Evolutionary conservation across 2,113 vertebrate genomes (phyloP).

Genomic region (Podarcis cretensis): DNA sequence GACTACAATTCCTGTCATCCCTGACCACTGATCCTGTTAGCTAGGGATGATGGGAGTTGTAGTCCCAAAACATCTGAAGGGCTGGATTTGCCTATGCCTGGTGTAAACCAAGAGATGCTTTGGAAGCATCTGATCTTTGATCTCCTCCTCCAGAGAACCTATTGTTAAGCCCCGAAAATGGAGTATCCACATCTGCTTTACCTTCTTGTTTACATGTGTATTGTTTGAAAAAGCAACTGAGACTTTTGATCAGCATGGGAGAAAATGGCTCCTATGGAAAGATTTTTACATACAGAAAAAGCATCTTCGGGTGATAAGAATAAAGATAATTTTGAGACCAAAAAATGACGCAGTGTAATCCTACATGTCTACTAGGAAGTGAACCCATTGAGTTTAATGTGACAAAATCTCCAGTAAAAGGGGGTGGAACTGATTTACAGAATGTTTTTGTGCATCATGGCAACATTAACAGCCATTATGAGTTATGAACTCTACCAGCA

Average conservation of each 20-base stretch:
- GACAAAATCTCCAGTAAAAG: too few relatives aligned
- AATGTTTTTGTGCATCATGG: background rate
- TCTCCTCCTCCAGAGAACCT: background rate
- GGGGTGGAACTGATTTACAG: too few relatives aligned
- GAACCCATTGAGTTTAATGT: too few relatives aligned
- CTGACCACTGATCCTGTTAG: too few relatives aligned
- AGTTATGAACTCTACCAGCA: background rate
- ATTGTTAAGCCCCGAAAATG: background rate
- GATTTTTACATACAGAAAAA: background rate
- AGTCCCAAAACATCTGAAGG: too few relatives aligned
- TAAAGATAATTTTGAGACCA: background rate
- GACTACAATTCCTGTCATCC: too few relatives aligned
- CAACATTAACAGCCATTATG: background rate
- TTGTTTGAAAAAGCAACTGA: background rate
- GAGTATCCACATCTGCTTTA: background rate
- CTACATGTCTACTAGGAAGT: too few relatives aligned
- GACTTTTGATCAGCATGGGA: background rate
- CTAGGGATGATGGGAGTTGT: too few relatives aligned
- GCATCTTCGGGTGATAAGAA: background rate
- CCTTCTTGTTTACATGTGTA: background rate
- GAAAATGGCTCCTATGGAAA: background rate
- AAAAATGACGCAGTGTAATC: background rate
- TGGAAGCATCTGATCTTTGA: background rate
- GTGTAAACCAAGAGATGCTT: background rate
- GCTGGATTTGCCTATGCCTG: too few relatives aligned